Evolutionary conservation across 2,113 vertebrate genomes (phyloP), one percentile per base, ranked within the genome.

Genomic region (Tangachromis dhanisi): DNA sequence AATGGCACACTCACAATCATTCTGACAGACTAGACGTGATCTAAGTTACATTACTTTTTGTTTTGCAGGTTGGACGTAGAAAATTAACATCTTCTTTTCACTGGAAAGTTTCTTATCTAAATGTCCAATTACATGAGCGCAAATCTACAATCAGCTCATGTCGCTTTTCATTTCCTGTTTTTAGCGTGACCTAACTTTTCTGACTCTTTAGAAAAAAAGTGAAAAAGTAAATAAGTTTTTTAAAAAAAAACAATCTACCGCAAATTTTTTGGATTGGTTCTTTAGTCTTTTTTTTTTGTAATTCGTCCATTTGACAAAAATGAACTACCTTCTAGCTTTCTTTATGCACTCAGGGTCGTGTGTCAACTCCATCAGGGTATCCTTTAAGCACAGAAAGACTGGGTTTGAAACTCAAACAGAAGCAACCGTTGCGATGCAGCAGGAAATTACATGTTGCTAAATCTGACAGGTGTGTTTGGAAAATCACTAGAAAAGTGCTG

Each of bases 1-100:
- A 90, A 76, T 40, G 63, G 26, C 26, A 13, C 3, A 63, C 24
- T 88, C 24, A 57, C 3, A 55, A 24, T 88, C 24, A 54, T 83
- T 35, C 21, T 54, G 33, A 63, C 68, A 83, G 81, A 73, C 89
- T 35, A 92, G 88, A 91, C 89, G 40, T 84, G 24, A 83, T 85
- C 79, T 89, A 81, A 90, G 63, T 55, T 47, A 59, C 35, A 26
- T 85, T 85, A 59, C 35, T 31, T 85, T 85, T 45, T 87, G 57
- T 82, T 86, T 42, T 6, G 10, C 5, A 40, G 12, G 35, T 89
- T 81, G 14, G 24, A 54, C n/a, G 19, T 59, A 59, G n/a, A 83
- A 87, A 71, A 80, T 63, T 31, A 31, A 19, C 66, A 35, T 61
- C 16, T 31, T 61, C 13, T 31, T n/a, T 82, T 76, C 19, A n/a